Percentiles rank a stretch among this genome's conserved stretches.
Conservation (phyloP, 23 tunicate genomes). For the Phallusia fumigata region DNA sequence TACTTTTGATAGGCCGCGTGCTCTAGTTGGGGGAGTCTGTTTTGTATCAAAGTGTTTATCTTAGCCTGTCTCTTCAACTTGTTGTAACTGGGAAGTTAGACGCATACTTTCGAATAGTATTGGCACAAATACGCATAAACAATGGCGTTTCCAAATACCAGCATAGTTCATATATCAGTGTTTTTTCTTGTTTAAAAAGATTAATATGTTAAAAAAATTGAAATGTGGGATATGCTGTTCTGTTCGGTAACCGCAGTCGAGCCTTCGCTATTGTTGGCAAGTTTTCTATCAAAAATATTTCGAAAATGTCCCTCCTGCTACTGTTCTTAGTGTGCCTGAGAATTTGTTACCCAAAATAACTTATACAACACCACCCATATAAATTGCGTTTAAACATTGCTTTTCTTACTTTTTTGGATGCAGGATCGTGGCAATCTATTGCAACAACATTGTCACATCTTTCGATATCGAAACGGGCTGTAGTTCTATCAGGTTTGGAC, state of each 20-base stretch:
- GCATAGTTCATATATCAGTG: too few species aligned
- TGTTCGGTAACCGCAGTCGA: not conserved
- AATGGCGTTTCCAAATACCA: too few species aligned
- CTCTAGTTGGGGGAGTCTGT: conserved; percentile 4
- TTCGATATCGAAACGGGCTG: not conserved
- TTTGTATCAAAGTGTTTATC: conserved; percentile 9
- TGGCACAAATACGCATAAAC: not conserved
- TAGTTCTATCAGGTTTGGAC: not conserved
- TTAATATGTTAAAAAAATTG: too few species aligned
- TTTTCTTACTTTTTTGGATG: too few species aligned
- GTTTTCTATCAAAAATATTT: not conserved
- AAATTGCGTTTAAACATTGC: too few species aligned
- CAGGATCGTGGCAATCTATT: too few species aligned
- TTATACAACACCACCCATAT: too few species aligned
- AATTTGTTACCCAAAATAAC: too few species aligned
- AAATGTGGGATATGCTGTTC: too few species aligned
- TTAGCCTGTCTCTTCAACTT: not conserved
- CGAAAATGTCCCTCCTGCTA: not conserved
- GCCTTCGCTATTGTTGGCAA: conserved; percentile 2
- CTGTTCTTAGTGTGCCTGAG: not conserved
- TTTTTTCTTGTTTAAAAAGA: too few species aligned
- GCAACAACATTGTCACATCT: not conserved
- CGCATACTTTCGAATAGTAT: not conserved
- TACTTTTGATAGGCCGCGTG: not conserved
- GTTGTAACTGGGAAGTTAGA: not conserved